These are phyloP conservation scores for Callitettix versicolor DNA, from an alignment of 1,140 invertebrate genomes.

Conservation along the genomic window DNA sequence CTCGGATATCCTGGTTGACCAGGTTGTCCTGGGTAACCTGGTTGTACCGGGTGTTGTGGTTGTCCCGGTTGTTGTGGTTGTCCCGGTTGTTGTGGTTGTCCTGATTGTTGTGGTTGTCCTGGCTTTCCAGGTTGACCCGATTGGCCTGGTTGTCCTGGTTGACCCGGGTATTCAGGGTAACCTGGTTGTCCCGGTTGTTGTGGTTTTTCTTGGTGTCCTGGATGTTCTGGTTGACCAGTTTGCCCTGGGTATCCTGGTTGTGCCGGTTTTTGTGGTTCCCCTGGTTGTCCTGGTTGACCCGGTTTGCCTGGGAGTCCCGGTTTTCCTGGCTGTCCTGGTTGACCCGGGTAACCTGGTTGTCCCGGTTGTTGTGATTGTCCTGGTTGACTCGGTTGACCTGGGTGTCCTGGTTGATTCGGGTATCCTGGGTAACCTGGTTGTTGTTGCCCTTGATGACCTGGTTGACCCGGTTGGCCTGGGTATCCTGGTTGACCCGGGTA, in stretches of 20 bases:
- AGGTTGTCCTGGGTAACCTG: constrained; percentile 16
- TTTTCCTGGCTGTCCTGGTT: constrained; percentile 16
- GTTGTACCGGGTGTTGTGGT: constrained; percentile 16
- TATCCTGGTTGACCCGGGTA: constrained; percentile 18
- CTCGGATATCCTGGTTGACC: too few relatives aligned
- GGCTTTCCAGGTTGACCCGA: constrained; percentile 15
- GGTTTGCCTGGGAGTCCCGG: background rate
- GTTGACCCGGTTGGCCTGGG: constrained; percentile 24
- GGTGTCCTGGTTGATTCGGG: constrained; percentile 19
- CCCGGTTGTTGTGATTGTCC: constrained; percentile 20
- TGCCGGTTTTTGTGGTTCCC: constrained; percentile 8
- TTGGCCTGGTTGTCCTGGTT: constrained; percentile 17
- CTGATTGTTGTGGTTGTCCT: too few relatives aligned
- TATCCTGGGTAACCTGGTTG: constrained; percentile 17
- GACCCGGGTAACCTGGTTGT: constrained; percentile 24
- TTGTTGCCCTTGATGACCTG: constrained; percentile 14
- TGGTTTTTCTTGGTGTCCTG: too few relatives aligned
- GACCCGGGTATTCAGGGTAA: constrained; percentile 21
- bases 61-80: constrained; percentile 10
- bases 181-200: constrained; percentile 14
- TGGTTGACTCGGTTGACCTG: constrained; percentile 16
- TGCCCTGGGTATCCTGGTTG: constrained; percentile 17
- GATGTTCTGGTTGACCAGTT: constrained; percentile 21
- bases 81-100: too few relatives aligned
- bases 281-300: constrained; percentile 8